A percentile compares a stretch with the other conserved stretches of the same genome.
Conservation (phyloP, 2,888 invertebrate genomes). For the Osmoderma eremita region DNA sequence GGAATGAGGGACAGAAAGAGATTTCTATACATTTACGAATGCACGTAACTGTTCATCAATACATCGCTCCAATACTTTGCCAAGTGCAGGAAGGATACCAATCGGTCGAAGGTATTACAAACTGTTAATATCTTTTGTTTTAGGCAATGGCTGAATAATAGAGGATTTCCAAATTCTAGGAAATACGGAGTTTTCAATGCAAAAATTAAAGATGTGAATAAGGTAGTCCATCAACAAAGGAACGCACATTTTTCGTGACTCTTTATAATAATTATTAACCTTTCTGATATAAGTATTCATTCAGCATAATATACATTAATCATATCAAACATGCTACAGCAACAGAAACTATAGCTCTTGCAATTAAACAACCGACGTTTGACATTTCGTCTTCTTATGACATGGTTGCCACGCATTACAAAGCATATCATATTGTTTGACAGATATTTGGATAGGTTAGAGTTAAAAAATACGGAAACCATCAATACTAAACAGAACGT, state of each 20-base stretch:
- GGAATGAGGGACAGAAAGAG: background rate
- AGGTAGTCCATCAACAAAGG: background rate
- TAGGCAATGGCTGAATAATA: background rate
- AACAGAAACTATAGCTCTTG: no score
- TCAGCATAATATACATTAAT: no score
- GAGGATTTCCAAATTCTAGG: background rate
- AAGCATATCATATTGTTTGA: no score
- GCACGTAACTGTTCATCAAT: background rate
- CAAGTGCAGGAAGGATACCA: background rate
- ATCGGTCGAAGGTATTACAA: background rate
- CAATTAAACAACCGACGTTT: no score
- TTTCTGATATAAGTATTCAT: no score
- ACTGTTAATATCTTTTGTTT: background rate
- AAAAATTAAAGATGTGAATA: background rate
- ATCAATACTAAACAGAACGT: no score
- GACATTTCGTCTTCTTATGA: no score
- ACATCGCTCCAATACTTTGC: background rate
- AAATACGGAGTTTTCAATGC: background rate
- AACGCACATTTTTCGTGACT: background rate
- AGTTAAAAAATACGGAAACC: no score
- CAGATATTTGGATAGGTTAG: no score
- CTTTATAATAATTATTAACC: no score
- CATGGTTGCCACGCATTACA: no score
- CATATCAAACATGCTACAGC: no score
- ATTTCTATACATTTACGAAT: background rate